Conservation (phyloP, 1,140 invertebrate genomes). For the Pseudomyrmex sp. region DNA sequence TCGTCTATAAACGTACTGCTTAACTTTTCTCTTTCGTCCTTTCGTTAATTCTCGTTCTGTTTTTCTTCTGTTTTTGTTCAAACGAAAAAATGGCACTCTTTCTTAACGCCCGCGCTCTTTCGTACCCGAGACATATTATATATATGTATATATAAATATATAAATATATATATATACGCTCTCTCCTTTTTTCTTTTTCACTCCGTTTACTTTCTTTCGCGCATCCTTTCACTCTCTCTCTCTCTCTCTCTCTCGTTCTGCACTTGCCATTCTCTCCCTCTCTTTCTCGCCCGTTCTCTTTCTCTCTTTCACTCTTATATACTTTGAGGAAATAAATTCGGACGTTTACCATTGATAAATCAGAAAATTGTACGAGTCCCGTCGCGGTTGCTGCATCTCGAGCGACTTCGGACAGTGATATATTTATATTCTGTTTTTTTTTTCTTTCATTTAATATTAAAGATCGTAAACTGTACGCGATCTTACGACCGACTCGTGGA, state of each 20-base stretch:
- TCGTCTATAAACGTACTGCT: conserved; percentile 74
- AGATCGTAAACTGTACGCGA: conserved; percentile 38
- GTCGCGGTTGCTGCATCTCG: background rate
- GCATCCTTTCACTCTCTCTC: conserved; percentile 23
- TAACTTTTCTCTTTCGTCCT: conserved; percentile 71
- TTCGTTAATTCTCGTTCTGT: conserved; percentile 49
- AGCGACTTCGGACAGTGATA: background rate
- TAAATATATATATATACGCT: too few species aligned
- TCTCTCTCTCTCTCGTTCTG: conserved; percentile 6
- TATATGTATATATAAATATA: background rate
- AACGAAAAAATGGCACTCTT: conserved; percentile 45
- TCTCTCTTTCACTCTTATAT: conserved; percentile 1
- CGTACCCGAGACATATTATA: conserved; percentile 16
- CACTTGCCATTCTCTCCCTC: conserved; percentile 19
- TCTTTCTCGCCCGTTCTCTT: conserved; percentile 32
- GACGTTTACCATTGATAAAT: conserved; percentile 46
- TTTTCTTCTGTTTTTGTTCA: conserved; percentile 30
- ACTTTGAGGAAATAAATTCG: conserved; percentile 62
- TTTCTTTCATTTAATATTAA: conserved; percentile 30
- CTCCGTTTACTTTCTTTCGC: conserved; percentile 33
- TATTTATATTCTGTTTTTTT: background rate
- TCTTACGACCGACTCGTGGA: conserved; percentile 60
- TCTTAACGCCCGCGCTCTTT: conserved; percentile 26
- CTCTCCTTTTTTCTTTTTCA: conserved; percentile 17
- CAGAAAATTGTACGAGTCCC: conserved; percentile 28